Conservation (phyloP, 2,888 invertebrate species). For the Cosmopolites sordidus region DNA sequence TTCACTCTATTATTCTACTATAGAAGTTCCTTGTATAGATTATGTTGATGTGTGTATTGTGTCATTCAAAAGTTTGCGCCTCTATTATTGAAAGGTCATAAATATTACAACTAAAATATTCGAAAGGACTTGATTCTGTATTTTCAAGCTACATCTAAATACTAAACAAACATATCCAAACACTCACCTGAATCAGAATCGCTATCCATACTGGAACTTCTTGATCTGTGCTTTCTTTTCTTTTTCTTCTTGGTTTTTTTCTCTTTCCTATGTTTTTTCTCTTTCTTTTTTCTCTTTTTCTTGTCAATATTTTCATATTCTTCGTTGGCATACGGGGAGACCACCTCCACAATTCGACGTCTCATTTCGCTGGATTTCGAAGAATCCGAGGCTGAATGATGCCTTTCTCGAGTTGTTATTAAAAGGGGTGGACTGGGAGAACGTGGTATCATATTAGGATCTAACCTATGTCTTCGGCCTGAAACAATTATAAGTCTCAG, state of each 20-base stretch:
- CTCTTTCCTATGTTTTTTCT: slow-evolving; percentile 67
- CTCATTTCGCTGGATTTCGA: slow-evolving; percentile 46
- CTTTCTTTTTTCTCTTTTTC: slow-evolving; percentile 54
- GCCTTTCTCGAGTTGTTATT: slow-evolving; percentile 45
- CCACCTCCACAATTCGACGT: slow-evolving; percentile 41
- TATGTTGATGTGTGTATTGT: too few species aligned
- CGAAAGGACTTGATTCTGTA: too few species aligned
- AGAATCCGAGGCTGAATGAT: slow-evolving; percentile 46
- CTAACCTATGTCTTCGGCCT: slow-evolving; percentile 37
- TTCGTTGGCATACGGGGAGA: slow-evolving; percentile 30
- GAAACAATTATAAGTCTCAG: too few species aligned
- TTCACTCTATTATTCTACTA: too few species aligned
- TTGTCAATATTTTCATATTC: slow-evolving; percentile 27
- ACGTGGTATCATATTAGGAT: slow-evolving; percentile 49
- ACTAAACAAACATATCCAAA: too few species aligned
- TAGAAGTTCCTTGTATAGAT: too few species aligned
- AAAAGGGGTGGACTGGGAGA: slow-evolving; percentile 49
- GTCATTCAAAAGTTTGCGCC: too few species aligned
- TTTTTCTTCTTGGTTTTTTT: slow-evolving; percentile 68
- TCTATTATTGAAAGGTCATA: too few species aligned
- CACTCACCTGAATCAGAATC: slow-evolving; percentile 48
- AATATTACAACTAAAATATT: too few species aligned
- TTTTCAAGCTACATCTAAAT: too few species aligned
- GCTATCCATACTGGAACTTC: slow-evolving; percentile 65
- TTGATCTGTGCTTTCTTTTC: slow-evolving; percentile 63